Conservation (phyloP, 2,888 invertebrate genomes). For the Criorhina ranunculi region DNA sequence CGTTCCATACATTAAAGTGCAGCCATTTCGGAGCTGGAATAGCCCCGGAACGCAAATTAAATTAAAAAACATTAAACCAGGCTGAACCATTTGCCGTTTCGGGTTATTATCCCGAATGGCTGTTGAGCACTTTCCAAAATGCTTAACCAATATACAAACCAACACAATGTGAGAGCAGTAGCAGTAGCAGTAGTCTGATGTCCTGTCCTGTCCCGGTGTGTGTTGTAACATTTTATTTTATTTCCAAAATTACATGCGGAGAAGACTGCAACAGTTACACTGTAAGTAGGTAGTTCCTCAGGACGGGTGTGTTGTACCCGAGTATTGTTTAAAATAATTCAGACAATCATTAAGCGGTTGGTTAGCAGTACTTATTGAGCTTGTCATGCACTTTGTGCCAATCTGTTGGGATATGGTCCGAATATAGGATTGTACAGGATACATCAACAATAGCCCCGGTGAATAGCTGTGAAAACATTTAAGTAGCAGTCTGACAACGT, state of each 20-base stretch:
- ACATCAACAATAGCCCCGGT: constrained; percentile 59
- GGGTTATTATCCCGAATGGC: constrained; percentile 77
- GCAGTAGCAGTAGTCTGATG: constrained; percentile 12
- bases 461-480: constrained; percentile 69
- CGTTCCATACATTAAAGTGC: constrained; percentile 74
- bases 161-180: constrained; percentile 50
- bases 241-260: constrained; percentile 45
- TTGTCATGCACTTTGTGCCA: constrained; percentile 69
- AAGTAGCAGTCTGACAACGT: constrained; percentile 70
- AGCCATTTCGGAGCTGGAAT: constrained; percentile 69
- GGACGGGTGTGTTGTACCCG: too few relatives aligned
- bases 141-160: constrained; percentile 68
- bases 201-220: constrained; percentile 25
- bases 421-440: constrained; percentile 61
- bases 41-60: constrained; percentile 78
- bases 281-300: constrained; percentile 49
- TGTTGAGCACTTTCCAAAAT: constrained; percentile 77
- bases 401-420: constrained; percentile 24
- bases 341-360: constrained; percentile 77
- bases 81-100: constrained; percentile 70
- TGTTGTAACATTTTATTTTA: constrained; percentile 76
- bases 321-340: constrained; percentile 77
- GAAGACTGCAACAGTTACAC: constrained; percentile 36
- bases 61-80: constrained; percentile 78
- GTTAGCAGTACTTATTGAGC: constrained; percentile 77